Percentiles rank a stretch among this genome's conserved stretches.
These are phyloP conservation scores for Notocelia uddmanniana DNA, from an alignment of 2,888 invertebrate species.

Conservation along the genomic window DNA sequence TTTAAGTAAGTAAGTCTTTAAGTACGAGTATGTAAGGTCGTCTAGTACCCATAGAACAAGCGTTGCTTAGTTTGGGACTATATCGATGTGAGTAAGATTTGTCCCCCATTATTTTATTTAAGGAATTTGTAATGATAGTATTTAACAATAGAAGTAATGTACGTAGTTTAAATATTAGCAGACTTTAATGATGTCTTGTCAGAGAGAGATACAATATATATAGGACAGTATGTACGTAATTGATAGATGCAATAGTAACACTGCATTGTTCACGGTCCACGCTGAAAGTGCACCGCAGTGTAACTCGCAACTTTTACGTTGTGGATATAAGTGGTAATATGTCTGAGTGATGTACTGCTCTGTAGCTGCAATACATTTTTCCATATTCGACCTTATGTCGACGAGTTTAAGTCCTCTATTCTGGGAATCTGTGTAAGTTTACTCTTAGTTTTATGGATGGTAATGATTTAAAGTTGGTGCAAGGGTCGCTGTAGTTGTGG, in stretches of 20 bases:
- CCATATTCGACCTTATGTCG: conserved; percentile 7
- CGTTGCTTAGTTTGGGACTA: too few relatives aligned
- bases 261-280: conserved; percentile 14
- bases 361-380: not conserved
- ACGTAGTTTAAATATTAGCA: too few relatives aligned
- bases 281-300: conserved; percentile 31
- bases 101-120: too few relatives aligned
- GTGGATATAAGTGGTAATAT: conserved; percentile 38
- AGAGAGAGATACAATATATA: too few relatives aligned
- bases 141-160: too few relatives aligned
- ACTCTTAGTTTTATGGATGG: conserved; percentile 16
- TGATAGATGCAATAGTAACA: conserved; percentile 15
- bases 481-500: conserved; percentile 7
- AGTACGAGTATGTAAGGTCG: too few relatives aligned
- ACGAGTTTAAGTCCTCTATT: not conserved
- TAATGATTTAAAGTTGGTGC: conserved; percentile 31
- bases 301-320: conserved; percentile 32
- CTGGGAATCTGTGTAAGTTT: not conserved
- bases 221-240: too few relatives aligned
- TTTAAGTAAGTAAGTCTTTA: too few relatives aligned
- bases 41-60: too few relatives aligned
- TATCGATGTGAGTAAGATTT: too few relatives aligned
- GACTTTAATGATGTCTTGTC: too few relatives aligned
- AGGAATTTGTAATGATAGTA: too few relatives aligned
- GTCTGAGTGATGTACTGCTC: conserved; percentile 38